Percentiles rank a stretch among this genome's conserved stretches.
Conservation (phyloP, 2,888 invertebrate species). For the Pandemis corylana region DNA sequence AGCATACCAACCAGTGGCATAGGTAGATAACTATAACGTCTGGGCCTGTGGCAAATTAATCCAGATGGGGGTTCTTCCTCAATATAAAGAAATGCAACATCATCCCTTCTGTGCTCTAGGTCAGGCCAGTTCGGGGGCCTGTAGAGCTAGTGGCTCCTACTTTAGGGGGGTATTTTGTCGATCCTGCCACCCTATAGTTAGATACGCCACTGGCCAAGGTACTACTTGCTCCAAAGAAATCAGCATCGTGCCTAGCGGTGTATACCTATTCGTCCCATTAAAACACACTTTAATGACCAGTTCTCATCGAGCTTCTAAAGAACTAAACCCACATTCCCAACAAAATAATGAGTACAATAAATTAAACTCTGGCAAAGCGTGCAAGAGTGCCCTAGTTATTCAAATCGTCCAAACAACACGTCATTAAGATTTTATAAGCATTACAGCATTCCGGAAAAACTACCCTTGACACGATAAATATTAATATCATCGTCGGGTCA, state of each 20-base stretch:
- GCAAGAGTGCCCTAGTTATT: slow-evolving; percentile 16
- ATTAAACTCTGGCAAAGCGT: neutral
- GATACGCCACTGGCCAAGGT: too few species aligned
- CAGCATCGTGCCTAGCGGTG: neutral
- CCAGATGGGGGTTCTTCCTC: too few species aligned
- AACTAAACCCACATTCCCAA: neutral
- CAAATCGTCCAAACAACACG: neutral
- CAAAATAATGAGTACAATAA: neutral
- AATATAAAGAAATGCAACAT: too few species aligned
- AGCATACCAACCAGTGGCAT: too few species aligned
- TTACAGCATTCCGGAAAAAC: slow-evolving; percentile 9
- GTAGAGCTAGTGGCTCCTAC: too few species aligned
- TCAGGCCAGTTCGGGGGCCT: too few species aligned
- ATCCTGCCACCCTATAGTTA: too few species aligned
- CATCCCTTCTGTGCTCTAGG: too few species aligned
- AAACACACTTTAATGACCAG: neutral
- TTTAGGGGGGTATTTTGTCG: too few species aligned
- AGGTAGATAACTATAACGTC: too few species aligned
- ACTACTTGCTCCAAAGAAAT: too few species aligned
- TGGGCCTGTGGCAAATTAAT: too few species aligned
- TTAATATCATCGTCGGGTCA: slow-evolving; percentile 24
- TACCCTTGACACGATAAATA: slow-evolving; percentile 30
- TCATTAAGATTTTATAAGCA: slow-evolving; percentile 16
- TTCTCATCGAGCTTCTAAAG: neutral
- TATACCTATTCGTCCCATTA: neutral